Base-by-base conservation (phyloP, 2,888 invertebrate genomes). In the Pristionchus mayeri region DNA sequence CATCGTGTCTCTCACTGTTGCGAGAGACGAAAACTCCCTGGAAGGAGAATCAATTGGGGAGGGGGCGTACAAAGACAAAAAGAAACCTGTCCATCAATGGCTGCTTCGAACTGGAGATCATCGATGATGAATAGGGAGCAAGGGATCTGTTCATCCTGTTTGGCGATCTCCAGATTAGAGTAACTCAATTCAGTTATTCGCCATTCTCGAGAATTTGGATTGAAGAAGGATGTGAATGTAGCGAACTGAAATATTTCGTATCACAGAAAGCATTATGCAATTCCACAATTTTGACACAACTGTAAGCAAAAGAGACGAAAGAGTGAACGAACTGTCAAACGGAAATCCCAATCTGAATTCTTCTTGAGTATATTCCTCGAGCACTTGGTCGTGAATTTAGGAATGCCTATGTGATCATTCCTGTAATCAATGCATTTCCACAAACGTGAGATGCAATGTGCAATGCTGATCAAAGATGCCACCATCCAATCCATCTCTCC, bases 401-500 rank as follows among this genome's bases (percentile, higher is more conserved):
- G 60, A 16, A 63, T 63, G 27, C 60, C 60, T 2, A 34, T 63
- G 24, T 63, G 34, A 34, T 63, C 60, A 63, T 63, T 63, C 60
- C 60, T 63, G 27, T 30, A 63, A 63, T 63, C 16, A n/a, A n/a
- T n/a, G n/a, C n/a, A n/a, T n/a, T n/a, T n/a, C n/a, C n/a, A n/a
- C n/a, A n/a, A 54, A n/a, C 9, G n/a, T 24, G 21, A 24, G 54
- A 54, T 52, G 52, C 21, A 52, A 52, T 9, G n/a, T n/a, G n/a
- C n/a, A 52, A 52, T 16, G 16, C 52, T 54, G 24, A n/a, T 1
- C 9, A 54, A 1, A 24, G 27, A 27, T 63, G 30, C 18, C 16
- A 63, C 60, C 60, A 63, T 63, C 30, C 60, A 63, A 63, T 30
- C 60, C 60, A 63, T 63, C 30, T 27, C 18, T 34, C 34, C 24